These are phyloP conservation scores for Orthosia gracilis DNA, from an alignment of 2,888 invertebrate genomes.

Conservation along the genomic window DNA sequence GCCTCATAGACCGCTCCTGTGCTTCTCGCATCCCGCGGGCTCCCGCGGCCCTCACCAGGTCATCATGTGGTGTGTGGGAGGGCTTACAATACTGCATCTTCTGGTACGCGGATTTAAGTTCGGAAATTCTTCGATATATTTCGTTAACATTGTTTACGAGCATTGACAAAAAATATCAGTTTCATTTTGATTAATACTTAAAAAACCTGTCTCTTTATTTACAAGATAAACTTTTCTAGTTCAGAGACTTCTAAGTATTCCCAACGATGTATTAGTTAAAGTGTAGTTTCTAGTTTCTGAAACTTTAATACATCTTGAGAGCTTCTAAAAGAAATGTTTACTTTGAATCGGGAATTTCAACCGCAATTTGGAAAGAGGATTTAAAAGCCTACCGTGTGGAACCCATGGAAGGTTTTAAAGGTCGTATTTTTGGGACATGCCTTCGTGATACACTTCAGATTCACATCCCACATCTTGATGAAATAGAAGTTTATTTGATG, in stretches of 20 bases:
- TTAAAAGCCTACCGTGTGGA: slow-evolving; percentile 17
- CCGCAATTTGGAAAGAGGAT: slow-evolving; percentile 19
- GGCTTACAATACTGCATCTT: no score
- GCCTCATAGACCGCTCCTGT: no score
- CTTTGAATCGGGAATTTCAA: slow-evolving; percentile 32
- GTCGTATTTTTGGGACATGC: slow-evolving; percentile 12
- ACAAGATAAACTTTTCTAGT: not conserved
- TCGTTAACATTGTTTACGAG: not conserved
- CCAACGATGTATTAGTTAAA: slow-evolving; percentile 18
- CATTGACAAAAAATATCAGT: not conserved
- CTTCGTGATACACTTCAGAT: not conserved
- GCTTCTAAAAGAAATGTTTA: slow-evolving; percentile 29
- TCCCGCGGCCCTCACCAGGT: no score
- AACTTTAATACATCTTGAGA: slow-evolving; percentile 33
- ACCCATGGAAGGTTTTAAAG: slow-evolving; percentile 22
- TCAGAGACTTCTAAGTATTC: slow-evolving; percentile 7
- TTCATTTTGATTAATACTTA: not conserved
- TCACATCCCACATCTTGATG: no score
- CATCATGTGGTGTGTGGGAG: no score
- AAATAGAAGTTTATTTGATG: not conserved
- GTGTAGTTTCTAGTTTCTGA: slow-evolving; percentile 17
- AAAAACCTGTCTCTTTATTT: slow-evolving; percentile 1
- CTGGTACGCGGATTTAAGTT: not conserved
- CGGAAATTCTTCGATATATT: not conserved
- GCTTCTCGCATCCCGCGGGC: no score